phyloP scores from a whole-genome alignment of 1,140 invertebrate genomes.

The Diprion similis region DNA sequence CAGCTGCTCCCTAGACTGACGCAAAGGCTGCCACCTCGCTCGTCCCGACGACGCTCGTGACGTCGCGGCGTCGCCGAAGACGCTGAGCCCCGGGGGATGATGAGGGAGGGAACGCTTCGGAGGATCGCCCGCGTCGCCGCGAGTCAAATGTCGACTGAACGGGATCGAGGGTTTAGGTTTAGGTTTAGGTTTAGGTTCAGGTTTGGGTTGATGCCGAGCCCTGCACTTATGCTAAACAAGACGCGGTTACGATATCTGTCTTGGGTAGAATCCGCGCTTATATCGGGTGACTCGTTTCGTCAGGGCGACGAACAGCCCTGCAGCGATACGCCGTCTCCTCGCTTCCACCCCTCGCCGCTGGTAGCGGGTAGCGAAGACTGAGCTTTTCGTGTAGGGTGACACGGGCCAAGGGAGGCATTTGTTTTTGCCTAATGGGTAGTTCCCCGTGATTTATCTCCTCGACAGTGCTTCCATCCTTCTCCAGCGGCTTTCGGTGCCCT shows the following conservation, averaged over 20 bases:
- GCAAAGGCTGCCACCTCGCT: background rate
- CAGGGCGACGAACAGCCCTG: background rate
- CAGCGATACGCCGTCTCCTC: background rate
- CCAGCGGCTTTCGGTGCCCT: too few relatives aligned
- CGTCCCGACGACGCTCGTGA: background rate
- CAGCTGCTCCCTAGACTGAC: background rate
- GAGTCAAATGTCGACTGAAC: conserved; percentile 3
- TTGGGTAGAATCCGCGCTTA: background rate
- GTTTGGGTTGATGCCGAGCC: background rate
- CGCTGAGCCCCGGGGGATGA: too few relatives aligned
- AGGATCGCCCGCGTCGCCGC: background rate
- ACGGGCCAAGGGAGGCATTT: background rate
- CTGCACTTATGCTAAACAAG: conserved; percentile 4
- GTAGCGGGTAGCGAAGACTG: background rate
- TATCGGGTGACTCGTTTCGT: background rate
- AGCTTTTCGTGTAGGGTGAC: conserved; percentile 2
- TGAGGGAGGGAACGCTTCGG: background rate
- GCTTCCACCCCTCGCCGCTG: background rate
- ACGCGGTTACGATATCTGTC: background rate
- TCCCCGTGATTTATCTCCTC: background rate
- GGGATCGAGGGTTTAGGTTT: background rate
- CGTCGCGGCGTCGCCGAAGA: too few relatives aligned
- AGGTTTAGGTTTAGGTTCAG: background rate
- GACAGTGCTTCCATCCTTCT: background rate
- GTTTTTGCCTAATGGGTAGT: background rate